These are phyloP conservation scores for Cephus nigrinus DNA, from an alignment of 2,888 invertebrate genomes.

Conservation along the genomic window DNA sequence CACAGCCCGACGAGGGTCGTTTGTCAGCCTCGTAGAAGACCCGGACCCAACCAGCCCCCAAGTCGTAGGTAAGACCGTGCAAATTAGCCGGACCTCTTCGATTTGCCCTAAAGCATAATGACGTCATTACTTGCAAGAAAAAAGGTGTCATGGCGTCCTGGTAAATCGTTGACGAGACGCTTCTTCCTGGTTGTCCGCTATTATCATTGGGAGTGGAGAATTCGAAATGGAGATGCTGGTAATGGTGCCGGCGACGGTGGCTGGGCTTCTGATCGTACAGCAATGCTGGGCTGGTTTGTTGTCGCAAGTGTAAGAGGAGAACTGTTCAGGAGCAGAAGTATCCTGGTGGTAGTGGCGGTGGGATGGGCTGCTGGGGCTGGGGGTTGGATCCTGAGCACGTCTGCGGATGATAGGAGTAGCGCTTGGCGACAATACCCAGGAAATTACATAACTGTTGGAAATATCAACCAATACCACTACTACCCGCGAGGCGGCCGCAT, in stretches of 20 bases:
- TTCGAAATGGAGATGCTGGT: not conserved
- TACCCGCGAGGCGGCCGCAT: slow-evolving; percentile 46
- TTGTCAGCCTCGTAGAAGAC: not conserved
- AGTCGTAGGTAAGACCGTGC: not conserved
- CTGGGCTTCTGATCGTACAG: not conserved
- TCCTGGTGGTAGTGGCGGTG: slow-evolving; percentile 11
- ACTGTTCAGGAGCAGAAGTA: slow-evolving; percentile 13
- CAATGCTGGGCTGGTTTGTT: slow-evolving; percentile 2
- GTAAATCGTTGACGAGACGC: not conserved
- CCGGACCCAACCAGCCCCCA: not conserved
- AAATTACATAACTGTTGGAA: slow-evolving; percentile 67
- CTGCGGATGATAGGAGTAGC: slow-evolving; percentile 58
- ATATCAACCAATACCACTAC: slow-evolving; percentile 64
- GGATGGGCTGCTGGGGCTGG: slow-evolving; percentile 18
- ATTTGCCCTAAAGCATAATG: not conserved
- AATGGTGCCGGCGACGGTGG: not conserved
- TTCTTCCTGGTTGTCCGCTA: slow-evolving; percentile 1
- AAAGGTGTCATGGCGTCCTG: not conserved
- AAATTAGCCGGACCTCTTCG: slow-evolving; percentile 4
- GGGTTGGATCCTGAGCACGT: slow-evolving; percentile 50
- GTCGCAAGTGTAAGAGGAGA: slow-evolving; percentile 20
- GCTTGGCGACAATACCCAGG: slow-evolving; percentile 64
- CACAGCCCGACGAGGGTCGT: not conserved
- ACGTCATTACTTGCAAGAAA: not conserved
- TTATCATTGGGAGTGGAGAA: not conserved